phyloP scores from a whole-genome alignment of 64 coral and sea anemone species.

The Montipora sp. region DNA sequence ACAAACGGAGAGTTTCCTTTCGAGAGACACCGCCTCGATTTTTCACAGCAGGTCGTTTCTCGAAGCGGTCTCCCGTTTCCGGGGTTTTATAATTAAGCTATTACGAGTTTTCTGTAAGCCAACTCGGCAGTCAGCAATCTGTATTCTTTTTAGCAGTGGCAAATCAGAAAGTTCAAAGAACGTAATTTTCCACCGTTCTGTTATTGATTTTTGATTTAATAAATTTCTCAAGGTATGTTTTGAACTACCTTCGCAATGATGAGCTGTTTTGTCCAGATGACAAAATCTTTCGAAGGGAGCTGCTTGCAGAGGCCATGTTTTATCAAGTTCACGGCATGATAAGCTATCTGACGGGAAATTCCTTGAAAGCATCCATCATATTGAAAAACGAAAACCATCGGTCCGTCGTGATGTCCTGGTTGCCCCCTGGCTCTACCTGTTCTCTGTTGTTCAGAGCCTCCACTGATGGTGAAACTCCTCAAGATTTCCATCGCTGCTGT shows the following conservation, averaged over 20 bases:
- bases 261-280: constrained; percentile 32
- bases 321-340: constrained; percentile 62
- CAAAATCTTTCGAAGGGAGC: background rate
- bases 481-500: constrained; percentile 63
- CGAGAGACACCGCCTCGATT: too few species aligned
- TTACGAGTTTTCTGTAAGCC: too few species aligned
- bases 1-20: too few species aligned
- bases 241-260: constrained; percentile 64
- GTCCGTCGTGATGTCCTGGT: background rate
- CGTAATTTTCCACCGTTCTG: too few species aligned
- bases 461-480: constrained; percentile 24
- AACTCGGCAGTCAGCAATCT: too few species aligned
- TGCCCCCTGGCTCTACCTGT: constrained; percentile 5
- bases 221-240: constrained; percentile 43
- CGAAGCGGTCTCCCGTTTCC: too few species aligned
- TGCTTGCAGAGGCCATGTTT: constrained; percentile 57
- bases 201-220: too few species aligned
- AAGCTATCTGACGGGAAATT: background rate
- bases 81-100: too few species aligned
- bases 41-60: too few species aligned
- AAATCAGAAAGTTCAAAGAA: too few species aligned
- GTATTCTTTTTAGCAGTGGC: too few species aligned
- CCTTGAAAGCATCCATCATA: background rate
- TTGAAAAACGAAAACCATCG: background rate
- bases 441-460: constrained; percentile 20